phyloP scores from a whole-genome alignment of 1,140 invertebrate species.

The Ceratitis capitata region DNA sequence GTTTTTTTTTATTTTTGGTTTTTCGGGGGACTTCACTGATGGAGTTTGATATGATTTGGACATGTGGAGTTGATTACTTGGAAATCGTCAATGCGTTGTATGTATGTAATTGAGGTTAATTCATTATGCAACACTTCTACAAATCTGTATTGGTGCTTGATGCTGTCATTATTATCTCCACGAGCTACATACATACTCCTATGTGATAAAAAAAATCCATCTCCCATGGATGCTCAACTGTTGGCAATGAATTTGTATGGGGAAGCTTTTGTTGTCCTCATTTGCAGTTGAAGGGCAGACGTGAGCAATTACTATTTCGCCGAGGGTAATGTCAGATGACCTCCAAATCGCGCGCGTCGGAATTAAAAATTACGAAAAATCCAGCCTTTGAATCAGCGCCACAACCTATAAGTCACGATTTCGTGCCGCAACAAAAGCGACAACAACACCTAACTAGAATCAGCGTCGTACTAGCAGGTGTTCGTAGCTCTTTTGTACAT shows the following conservation, averaged over 20 bases:
- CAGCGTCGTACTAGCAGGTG: slow-evolving; percentile 27
- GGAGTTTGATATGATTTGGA: too few species aligned
- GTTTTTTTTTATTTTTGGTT: background rate
- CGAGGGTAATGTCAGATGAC: background rate
- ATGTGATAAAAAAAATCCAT: background rate
- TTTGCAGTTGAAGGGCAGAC: slow-evolving; percentile 5
- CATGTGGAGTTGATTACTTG: too few species aligned
- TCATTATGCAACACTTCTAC: background rate
- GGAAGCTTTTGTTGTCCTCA: background rate
- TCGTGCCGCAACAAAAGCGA: background rate
- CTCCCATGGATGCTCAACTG: background rate
- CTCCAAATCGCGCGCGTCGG: background rate
- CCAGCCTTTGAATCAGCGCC: slow-evolving; percentile 1
- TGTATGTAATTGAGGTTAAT: background rate
- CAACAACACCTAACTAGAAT: background rate
- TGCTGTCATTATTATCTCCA: background rate
- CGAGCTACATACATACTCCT: too few species aligned
- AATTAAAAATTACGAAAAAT: slow-evolving; percentile 29
- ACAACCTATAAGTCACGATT: slow-evolving; percentile 12
- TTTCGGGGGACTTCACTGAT: too few species aligned
- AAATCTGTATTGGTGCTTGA: background rate
- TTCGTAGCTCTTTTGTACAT: background rate
- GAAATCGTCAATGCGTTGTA: too few species aligned
- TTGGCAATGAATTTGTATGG: background rate
- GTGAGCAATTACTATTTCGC: background rate